Percentiles rank a stretch among this genome's conserved stretches.
Evolutionary conservation across 2,888 invertebrate species (phyloP).

Genomic region (Nasonia oneida): DNA sequence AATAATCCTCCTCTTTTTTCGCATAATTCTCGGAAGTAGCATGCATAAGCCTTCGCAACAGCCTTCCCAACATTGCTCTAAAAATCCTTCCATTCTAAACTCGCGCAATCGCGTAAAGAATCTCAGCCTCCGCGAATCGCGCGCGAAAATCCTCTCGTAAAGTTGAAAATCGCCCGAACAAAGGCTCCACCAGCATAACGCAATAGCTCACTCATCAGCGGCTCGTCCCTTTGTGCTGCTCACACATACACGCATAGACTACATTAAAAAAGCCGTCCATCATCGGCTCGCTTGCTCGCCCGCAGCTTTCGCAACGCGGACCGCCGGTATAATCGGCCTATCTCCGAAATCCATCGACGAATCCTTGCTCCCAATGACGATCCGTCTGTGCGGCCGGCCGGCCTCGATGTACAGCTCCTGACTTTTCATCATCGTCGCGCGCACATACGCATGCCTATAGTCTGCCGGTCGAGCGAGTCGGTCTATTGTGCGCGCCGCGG

Average conservation of each 20-base stretch:
- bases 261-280: conserved; percentile 22
- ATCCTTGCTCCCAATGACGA: conserved; percentile 52
- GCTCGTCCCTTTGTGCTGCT: conserved; percentile 36
- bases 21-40: neutral
- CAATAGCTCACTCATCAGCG: neutral
- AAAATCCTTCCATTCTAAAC: neutral
- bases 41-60: neutral
- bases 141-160: neutral
- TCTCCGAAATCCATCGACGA: conserved; percentile 50
- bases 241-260: neutral
- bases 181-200: conserved; percentile 24
- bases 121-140: neutral
- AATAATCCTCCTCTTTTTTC: too few species aligned
- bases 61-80: neutral
- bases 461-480: neutral
- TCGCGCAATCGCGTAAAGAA: neutral
- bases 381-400: neutral
- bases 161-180: conserved; percentile 12
- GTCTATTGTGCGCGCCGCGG: neutral
- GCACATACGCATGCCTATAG: neutral
- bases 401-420: neutral
- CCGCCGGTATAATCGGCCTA: neutral
- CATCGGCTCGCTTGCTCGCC: neutral
- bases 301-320: conserved; percentile 35
- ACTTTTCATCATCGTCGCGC: conserved; percentile 22